Evolutionary conservation across 2,888 invertebrate genomes (phyloP).

Genomic region (Drepana falcataria): DNA sequence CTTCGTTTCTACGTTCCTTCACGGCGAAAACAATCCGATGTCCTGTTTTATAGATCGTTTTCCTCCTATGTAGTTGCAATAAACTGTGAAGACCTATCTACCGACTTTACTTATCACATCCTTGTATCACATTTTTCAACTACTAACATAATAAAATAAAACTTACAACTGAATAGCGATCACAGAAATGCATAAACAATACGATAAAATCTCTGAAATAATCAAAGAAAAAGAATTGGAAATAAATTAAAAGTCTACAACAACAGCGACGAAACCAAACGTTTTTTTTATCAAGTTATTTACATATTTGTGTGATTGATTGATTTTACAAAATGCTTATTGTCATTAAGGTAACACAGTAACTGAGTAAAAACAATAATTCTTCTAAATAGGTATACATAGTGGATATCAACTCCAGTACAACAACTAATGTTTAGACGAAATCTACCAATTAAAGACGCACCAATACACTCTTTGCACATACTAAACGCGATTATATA

Average conservation of each 20-base stretch:
- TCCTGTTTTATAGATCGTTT: no score
- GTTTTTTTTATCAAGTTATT: constrained; percentile 46
- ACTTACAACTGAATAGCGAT: constrained; percentile 58
- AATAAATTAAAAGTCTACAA: constrained; percentile 40
- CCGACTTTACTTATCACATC: no score
- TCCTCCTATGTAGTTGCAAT: no score
- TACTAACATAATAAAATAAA: constrained; percentile 45
- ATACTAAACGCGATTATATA: background rate
- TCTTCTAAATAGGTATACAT: constrained; percentile 23
- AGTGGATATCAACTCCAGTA: constrained; percentile 10
- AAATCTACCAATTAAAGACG: background rate
- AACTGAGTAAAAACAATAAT: constrained; percentile 17
- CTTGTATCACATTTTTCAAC: constrained; percentile 22
- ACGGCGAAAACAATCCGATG: no score
- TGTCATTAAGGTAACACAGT: constrained; percentile 57
- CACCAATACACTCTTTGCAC: no score
- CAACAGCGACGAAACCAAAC: constrained; percentile 21
- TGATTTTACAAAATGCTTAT: constrained; percentile 61
- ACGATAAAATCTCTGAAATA: constrained; percentile 49
- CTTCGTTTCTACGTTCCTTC: no score
- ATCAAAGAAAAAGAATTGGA: constrained; percentile 38
- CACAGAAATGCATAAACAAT: constrained; percentile 72
- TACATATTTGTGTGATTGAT: constrained; percentile 44
- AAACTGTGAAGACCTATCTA: no score
- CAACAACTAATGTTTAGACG: constrained; percentile 21